These are phyloP conservation scores for Sciurus carolinensis DNA, from an alignment of 2,797 vertebrate species.

Conservation along the genomic window DNA sequence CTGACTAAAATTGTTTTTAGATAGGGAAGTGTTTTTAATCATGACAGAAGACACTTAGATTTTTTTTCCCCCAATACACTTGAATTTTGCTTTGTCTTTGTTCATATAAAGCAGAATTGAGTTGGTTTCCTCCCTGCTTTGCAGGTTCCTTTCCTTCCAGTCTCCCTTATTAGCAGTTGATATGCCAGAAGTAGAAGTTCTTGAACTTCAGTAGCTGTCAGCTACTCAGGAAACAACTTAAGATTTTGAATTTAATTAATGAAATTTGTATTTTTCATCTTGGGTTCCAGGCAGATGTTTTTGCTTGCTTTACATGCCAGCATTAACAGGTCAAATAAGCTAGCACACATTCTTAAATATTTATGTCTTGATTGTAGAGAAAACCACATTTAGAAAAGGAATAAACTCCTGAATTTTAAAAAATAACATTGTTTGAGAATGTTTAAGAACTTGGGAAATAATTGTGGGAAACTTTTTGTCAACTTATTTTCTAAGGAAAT, in stretches of 20 bases:
- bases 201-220: background rate
- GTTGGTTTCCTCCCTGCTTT: background rate
- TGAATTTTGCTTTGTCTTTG: background rate
- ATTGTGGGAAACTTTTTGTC: background rate
- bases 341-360: constrained; percentile 23
- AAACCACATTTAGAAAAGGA: constrained; percentile 27
- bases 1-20: background rate
- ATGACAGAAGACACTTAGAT: background rate
- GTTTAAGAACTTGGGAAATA: background rate
- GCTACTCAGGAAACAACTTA: background rate
- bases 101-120: background rate
- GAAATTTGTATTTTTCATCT: background rate
- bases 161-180: background rate
- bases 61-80: background rate
- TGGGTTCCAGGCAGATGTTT: background rate
- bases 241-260: constrained; percentile 39
- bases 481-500: constrained; percentile 18
- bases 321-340: background rate
- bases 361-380: constrained; percentile 17
- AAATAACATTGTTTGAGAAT: background rate
- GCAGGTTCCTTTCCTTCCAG: background rate
- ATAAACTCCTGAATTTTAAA: background rate
- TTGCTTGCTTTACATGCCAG: background rate
- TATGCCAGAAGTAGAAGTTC: background rate
- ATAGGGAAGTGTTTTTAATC: background rate